phyloP scores from a whole-genome alignment of 2,797 vertebrate genomes.

The Epinephelus awoara region DNA sequence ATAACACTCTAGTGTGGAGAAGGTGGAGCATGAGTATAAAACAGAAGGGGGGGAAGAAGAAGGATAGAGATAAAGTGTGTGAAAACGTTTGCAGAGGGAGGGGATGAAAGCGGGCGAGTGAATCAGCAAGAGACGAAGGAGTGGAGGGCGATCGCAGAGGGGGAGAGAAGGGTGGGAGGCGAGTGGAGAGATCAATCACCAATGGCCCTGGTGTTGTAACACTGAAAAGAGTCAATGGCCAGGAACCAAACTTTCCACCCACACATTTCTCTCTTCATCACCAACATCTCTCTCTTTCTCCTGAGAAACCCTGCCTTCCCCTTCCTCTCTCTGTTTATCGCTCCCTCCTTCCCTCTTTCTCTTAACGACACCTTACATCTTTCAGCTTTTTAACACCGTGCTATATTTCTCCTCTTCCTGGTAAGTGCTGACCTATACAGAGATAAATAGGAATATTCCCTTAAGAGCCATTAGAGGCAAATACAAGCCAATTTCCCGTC shows the following conservation, averaged over 20 bases:
- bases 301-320: neutral
- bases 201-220: constrained; percentile 63
- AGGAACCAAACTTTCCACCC: constrained; percentile 75
- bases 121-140: constrained; percentile 61
- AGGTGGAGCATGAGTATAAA: neutral
- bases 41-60: neutral
- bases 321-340: constrained; percentile 11
- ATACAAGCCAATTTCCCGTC: constrained; percentile 67
- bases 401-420: constrained; percentile 57
- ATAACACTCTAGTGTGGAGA: neutral
- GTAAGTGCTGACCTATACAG: constrained; percentile 70
- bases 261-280: constrained; percentile 55
- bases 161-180: constrained; percentile 52
- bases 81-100: constrained; percentile 41
- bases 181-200: constrained; percentile 65
- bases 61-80: constrained; percentile 19
- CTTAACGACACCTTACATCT: constrained; percentile 55
- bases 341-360: constrained; percentile 21
- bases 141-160: constrained; percentile 38
- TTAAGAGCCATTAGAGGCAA: constrained; percentile 70
- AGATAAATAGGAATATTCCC: constrained; percentile 75
- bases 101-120: constrained; percentile 40
- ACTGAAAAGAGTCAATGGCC: constrained; percentile 70
- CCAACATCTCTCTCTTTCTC: constrained; percentile 40
- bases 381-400: constrained; percentile 43